These are phyloP conservation scores for Uromys caudimaculatus DNA, from an alignment of 2,797 vertebrate genomes.

Conservation along the genomic window DNA sequence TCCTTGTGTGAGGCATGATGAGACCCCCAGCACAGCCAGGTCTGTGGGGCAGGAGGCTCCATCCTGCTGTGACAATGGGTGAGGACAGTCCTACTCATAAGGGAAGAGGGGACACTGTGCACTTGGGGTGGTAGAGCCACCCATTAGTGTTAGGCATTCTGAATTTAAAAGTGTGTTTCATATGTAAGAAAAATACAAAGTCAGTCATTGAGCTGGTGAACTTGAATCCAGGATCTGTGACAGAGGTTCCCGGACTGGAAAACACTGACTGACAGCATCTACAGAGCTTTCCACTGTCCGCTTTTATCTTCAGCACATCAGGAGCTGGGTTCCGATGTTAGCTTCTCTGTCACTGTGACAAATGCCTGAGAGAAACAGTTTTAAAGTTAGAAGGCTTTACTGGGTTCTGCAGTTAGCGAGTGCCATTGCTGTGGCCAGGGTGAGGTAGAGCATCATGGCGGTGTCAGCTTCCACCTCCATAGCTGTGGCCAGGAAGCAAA, in stretches of 20 bases:
- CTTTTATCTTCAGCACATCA: neutral
- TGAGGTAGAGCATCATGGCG: neutral
- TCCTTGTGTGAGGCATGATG: neutral
- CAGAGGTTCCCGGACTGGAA: neutral
- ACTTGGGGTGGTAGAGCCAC: neutral
- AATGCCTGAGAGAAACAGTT: neutral
- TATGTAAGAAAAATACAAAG: neutral
- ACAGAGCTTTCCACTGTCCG: neutral
- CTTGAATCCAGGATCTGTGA: neutral
- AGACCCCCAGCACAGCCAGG: neutral
- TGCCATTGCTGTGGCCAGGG: neutral
- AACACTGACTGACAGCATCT: rapidly evolving
- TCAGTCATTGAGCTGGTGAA: neutral
- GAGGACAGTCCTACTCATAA: neutral
- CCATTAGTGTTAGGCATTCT: neutral
- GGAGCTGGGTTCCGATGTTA: neutral
- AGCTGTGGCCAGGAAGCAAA: neutral
- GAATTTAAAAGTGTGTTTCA: conserved; percentile 15
- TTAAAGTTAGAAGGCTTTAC: neutral
- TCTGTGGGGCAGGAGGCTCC: neutral
- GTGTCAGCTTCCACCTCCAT: neutral
- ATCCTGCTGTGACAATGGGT: neutral
- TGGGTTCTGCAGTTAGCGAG: no score
- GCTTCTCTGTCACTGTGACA: neutral
- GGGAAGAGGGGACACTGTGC: neutral